These are phyloP conservation scores for Gyrodactylus salaris DNA, from an alignment of 1,140 invertebrate genomes.

Conservation along the genomic window DNA sequence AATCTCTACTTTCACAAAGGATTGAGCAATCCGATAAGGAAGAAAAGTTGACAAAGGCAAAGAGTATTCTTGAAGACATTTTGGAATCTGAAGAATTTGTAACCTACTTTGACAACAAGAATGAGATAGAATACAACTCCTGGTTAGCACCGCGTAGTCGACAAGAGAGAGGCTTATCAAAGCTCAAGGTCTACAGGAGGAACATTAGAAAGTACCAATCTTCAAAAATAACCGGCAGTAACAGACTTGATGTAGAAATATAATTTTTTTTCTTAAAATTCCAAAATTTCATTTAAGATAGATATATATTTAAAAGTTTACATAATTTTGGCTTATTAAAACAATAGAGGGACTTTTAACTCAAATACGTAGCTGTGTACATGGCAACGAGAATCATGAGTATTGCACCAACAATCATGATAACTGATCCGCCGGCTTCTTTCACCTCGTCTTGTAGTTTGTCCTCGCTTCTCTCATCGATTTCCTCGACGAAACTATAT, in stretches of 20 bases:
- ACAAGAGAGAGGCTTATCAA: background rate
- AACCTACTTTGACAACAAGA: background rate
- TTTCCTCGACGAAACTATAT: background rate
- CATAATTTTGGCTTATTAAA: too few species aligned
- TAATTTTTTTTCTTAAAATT: too few species aligned
- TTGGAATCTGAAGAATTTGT: background rate
- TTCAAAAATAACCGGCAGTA: background rate
- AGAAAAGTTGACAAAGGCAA: background rate
- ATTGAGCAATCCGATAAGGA: background rate
- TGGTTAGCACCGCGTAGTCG: background rate
- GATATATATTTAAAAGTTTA: too few species aligned
- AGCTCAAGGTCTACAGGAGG: background rate
- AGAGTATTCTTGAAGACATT: background rate
- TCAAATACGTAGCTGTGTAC: background rate
- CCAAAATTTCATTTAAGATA: too few species aligned
- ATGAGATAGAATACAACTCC: background rate
- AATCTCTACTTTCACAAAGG: background rate
- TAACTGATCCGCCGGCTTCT: background rate
- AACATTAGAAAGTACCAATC: background rate
- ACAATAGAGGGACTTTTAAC: too few species aligned
- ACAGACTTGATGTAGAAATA: background rate
- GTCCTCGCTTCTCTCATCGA: background rate
- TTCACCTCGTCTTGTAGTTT: background rate
- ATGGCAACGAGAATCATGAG: background rate
- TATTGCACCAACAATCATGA: background rate